Evolutionary conservation across 2,797 vertebrate genomes (phyloP).

Genomic region (Alfaro cultratus): DNA sequence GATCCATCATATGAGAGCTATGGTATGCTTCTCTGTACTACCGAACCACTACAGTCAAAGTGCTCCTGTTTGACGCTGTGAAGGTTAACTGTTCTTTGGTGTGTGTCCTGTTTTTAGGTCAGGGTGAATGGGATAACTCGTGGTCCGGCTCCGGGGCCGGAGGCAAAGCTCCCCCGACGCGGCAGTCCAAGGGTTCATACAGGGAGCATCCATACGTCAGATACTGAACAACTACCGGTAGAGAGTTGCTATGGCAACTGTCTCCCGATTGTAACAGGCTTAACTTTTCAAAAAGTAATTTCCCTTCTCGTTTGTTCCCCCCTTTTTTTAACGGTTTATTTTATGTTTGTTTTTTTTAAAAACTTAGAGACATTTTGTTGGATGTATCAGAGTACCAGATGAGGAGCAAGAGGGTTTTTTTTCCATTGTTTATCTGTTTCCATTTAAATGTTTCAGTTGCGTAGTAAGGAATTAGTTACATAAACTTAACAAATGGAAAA

Average conservation of each 20-base stretch:
- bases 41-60: neutral
- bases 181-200: slow-evolving; percentile 89
- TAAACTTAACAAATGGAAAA: slow-evolving; percentile 54
- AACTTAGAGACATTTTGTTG: slow-evolving; percentile 62
- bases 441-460: slow-evolving; percentile 65
- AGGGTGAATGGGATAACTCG: slow-evolving; percentile 94
- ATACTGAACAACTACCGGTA: slow-evolving; percentile 80
- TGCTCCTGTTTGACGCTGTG: neutral
- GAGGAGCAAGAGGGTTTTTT: slow-evolving; percentile 19
- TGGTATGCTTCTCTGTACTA: slow-evolving; percentile 78
- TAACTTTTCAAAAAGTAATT: slow-evolving; percentile 84
- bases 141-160: slow-evolving; percentile 85
- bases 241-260: slow-evolving; percentile 79
- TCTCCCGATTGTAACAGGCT: slow-evolving; percentile 80
- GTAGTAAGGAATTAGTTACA: slow-evolving; percentile 60
- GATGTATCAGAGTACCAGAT: slow-evolving; percentile 57
- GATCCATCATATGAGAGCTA: slow-evolving; percentile 91
- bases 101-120: slow-evolving; percentile 75
- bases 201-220: slow-evolving; percentile 84
- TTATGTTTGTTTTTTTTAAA: slow-evolving; percentile 54
- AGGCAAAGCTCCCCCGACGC: slow-evolving; percentile 86
- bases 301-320: slow-evolving; percentile 58
- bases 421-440: slow-evolving; percentile 62
- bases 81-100: neutral
- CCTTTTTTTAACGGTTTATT: slow-evolving; percentile 66